Conservation (phyloP, 2,113 vertebrate species). For the Rutilus rutilus region DNA sequence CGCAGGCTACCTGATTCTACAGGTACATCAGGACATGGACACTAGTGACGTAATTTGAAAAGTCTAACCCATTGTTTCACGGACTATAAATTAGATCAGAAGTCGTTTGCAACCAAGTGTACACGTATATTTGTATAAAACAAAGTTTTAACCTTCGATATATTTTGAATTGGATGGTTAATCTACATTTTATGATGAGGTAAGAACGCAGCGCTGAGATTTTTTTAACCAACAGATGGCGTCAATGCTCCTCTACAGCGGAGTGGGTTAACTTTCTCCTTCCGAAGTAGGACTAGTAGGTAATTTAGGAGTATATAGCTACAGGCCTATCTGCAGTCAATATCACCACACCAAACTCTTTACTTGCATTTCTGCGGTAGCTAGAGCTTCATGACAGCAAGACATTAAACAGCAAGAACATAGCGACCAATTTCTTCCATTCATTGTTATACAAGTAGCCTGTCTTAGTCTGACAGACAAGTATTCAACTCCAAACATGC, state of each 20-base stretch:
- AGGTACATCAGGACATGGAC: slow-evolving; percentile 42
- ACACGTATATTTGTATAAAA: neutral
- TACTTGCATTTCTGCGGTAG: neutral
- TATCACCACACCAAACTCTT: too few species aligned
- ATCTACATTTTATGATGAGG: neutral
- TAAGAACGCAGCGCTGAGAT: neutral
- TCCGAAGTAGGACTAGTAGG: neutral
- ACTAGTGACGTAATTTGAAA: slow-evolving; percentile 36
- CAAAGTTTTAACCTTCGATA: neutral
- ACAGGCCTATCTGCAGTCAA: too few species aligned
- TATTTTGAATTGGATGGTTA: neutral
- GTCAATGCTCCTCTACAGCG: neutral
- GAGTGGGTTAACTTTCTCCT: too few species aligned
- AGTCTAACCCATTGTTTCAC: neutral
- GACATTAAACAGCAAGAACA: neutral
- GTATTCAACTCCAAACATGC: neutral
- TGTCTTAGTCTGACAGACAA: too few species aligned
- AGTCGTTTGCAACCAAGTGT: neutral
- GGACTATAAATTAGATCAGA: neutral
- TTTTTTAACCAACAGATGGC: slow-evolving; percentile 34
- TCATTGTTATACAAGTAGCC: too few species aligned
- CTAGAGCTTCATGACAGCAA: too few species aligned
- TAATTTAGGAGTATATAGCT: too few species aligned
- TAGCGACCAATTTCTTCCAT: neutral
- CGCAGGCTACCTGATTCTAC: slow-evolving; percentile 48